Evolutionary conservation across 2,797 vertebrate species (phyloP).

Genomic region (Sebastes umbrosus): DNA sequence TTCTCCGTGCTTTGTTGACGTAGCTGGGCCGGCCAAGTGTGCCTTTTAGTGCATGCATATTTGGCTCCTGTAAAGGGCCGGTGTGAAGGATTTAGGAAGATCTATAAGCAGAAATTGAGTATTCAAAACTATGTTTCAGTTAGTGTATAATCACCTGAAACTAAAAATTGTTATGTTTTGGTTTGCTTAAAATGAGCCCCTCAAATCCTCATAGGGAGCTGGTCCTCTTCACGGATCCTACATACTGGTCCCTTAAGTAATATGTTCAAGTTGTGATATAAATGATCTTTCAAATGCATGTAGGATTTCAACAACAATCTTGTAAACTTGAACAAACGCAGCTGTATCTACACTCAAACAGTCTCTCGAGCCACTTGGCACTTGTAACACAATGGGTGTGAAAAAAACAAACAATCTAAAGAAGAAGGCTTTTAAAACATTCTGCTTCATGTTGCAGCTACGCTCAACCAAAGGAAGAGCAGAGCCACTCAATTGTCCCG

Average conservation of each 20-base stretch:
- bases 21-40: no score
- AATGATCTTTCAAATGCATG: not conserved
- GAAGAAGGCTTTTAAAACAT: conserved; percentile 1
- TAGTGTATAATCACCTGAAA: no score
- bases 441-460: not conserved
- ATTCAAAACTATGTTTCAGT: no score
- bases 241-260: not conserved
- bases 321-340: not conserved
- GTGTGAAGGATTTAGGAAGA: no score
- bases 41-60: no score
- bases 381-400: not conserved
- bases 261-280: not conserved
- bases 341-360: not conserved
- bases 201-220: no score
- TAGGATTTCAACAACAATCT: not conserved
- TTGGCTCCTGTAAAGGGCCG: no score
- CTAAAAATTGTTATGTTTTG: no score
- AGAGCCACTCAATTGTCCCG: not conserved
- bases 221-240: no score
- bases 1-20: no score
- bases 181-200: no score
- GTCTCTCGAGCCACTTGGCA: not conserved
- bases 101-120: no score
- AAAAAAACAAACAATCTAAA: not conserved
- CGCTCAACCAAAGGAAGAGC: not conserved